Evolutionary conservation across 1,140 invertebrate genomes (phyloP).

Genomic region (Octopus bimaculoides): DNA sequence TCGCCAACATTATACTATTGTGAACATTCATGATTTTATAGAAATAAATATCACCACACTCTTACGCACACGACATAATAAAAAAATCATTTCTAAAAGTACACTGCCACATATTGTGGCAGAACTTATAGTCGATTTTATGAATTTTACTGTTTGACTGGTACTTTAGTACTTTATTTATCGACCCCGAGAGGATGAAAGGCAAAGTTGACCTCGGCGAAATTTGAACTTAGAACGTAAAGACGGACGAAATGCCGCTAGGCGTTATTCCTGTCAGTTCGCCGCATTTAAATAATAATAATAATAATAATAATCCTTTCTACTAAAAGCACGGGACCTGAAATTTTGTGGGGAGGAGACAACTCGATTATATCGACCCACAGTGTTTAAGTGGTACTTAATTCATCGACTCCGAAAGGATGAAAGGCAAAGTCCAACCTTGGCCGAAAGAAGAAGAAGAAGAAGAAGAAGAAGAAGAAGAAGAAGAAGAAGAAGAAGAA

Average conservation of each 20-base stretch:
- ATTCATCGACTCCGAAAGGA: neutral
- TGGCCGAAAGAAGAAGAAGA: neutral
- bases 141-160: too few species aligned
- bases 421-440: neutral
- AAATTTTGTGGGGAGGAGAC: neutral
- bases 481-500: neutral
- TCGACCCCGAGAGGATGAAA: too few species aligned
- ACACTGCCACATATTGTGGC: too few species aligned
- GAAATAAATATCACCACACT: too few species aligned
- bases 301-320: neutral
- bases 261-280: neutral
- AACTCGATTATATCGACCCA: neutral
- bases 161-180: too few species aligned
- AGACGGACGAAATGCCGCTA: neutral
- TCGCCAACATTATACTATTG: too few species aligned
- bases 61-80: too few species aligned
- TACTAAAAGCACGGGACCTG: neutral
- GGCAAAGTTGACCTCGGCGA: too few species aligned
- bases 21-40: too few species aligned
- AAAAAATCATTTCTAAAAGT: too few species aligned
- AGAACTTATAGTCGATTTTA: too few species aligned
- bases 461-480: slow-evolving; percentile 1
- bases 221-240: neutral
- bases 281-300: neutral
- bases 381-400: neutral